These are phyloP conservation scores for Andrena cerasifolii DNA, from an alignment of 1,140 invertebrate species.

Conservation along the genomic window DNA sequence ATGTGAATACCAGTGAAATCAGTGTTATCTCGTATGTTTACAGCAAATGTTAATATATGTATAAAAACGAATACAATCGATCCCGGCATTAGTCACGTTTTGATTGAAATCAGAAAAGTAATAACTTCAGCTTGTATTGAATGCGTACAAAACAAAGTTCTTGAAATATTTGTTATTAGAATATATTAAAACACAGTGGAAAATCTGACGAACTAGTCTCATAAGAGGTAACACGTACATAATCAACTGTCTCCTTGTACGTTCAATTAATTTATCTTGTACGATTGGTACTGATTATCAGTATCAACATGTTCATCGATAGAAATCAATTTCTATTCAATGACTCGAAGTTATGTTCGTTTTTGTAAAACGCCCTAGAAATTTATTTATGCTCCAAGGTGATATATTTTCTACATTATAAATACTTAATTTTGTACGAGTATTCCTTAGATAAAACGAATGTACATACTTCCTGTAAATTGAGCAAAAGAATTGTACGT, in stretches of 20 bases:
- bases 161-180: neutral
- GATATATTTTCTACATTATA: slow-evolving; percentile 25
- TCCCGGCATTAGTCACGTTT: neutral
- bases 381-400: too few relatives aligned
- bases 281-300: too few relatives aligned
- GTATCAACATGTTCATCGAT: too few relatives aligned
- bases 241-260: slow-evolving; percentile 2
- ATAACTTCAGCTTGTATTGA: neutral
- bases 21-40: slow-evolving; percentile 19
- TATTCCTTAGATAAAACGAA: slow-evolving; percentile 22
- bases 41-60: neutral
- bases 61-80: slow-evolving; percentile 2
- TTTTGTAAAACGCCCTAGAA: too few relatives aligned
- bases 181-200: neutral
- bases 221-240: neutral
- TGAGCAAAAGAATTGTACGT: slow-evolving; percentile 26
- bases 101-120: neutral
- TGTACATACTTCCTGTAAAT: slow-evolving; percentile 10
- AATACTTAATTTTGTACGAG: slow-evolving; percentile 29
- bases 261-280: slow-evolving; percentile 30
- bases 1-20: slow-evolving; percentile 40
- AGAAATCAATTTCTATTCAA: too few relatives aligned
- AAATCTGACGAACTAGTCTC: slow-evolving; percentile 8
- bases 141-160: neutral
- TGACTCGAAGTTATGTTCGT: too few relatives aligned